Conservation (phyloP, 2,113 vertebrate genomes). For the Neogale vison region DNA sequence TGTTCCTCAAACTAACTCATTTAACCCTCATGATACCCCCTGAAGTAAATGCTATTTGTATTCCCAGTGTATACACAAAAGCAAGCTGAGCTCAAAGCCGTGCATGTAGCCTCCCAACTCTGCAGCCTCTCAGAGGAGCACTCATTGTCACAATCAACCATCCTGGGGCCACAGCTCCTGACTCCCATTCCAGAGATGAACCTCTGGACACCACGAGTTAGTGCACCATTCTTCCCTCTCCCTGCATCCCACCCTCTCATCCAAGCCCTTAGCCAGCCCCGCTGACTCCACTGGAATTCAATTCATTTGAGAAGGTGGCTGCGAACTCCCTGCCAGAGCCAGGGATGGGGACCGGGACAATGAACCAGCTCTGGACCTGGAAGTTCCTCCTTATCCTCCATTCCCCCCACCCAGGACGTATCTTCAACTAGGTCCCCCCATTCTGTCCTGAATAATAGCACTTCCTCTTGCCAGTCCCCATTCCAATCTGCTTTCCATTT, state of each 20-base stretch:
- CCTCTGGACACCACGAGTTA: neutral
- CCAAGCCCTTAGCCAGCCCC: neutral
- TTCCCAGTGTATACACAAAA: neutral
- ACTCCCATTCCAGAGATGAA: neutral
- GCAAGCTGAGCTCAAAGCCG: neutral
- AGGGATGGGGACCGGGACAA: neutral
- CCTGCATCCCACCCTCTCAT: too few relatives aligned
- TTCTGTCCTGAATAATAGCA: neutral
- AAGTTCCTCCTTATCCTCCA: neutral
- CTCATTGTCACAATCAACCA: neutral
- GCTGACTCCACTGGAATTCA: neutral
- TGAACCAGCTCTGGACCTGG: neutral
- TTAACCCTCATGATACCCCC: neutral
- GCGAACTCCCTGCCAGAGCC: neutral
- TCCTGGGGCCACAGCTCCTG: neutral
- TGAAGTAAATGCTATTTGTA: neutral
- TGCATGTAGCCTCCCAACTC: accelerated
- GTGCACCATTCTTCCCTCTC: neutral
- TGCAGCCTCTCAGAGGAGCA: neutral
- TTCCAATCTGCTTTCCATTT: neutral
- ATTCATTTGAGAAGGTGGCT: neutral
- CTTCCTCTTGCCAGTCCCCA: too few relatives aligned
- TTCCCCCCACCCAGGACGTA: too few relatives aligned
- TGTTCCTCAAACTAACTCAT: neutral
- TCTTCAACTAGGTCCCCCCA: too few relatives aligned